Conservation (phyloP, 1,140 invertebrate genomes). For the Cotesia chilonis region DNA sequence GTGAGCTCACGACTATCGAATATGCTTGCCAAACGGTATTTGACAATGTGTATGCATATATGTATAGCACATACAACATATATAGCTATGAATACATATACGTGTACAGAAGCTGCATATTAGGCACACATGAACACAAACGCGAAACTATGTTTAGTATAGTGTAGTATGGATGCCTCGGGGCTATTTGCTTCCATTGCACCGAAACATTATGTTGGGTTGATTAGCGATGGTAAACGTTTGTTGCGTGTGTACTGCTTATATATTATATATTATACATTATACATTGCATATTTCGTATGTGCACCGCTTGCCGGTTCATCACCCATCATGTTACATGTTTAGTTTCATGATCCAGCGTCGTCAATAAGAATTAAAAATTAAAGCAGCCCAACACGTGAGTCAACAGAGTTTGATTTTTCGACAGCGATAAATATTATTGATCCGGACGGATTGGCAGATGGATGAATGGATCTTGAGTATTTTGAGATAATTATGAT, state of each 20-base stretch:
- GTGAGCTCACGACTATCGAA: constrained; percentile 20
- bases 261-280: background rate
- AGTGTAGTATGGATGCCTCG: background rate
- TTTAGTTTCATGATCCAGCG: background rate
- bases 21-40: background rate
- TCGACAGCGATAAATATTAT: background rate
- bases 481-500: constrained; percentile 11
- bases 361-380: constrained; percentile 1
- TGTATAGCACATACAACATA: background rate
- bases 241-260: constrained; percentile 5
- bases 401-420: too few species aligned
- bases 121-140: too few species aligned
- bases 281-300: too few species aligned
- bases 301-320: background rate
- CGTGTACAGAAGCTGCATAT: too few species aligned
- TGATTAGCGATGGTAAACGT: constrained; percentile 27
- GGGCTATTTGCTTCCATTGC: constrained; percentile 21
- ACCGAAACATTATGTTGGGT: constrained; percentile 15
- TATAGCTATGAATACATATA: background rate
- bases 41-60: constrained; percentile 2
- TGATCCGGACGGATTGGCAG: background rate
- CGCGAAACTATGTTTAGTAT: too few species aligned
- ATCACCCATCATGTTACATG: background rate
- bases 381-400: background rate
- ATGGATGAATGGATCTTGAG: constrained; percentile 4